Base-by-base conservation (phyloP, 2,797 vertebrate species). In the Helicolenus hilgendorfi region DNA sequence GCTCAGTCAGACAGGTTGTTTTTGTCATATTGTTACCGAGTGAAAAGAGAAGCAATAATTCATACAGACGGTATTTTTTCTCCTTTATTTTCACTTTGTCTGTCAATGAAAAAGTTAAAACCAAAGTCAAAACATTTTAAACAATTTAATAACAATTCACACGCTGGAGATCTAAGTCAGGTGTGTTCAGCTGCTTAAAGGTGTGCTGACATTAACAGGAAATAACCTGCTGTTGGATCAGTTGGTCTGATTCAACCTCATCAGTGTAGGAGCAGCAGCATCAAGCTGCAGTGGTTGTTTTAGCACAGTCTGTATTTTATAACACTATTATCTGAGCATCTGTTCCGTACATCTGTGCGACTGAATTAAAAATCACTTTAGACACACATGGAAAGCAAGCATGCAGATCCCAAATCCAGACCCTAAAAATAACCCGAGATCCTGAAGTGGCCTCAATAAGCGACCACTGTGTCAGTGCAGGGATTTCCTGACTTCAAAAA, bases 121-220 rank as follows among this genome's bases (percentile, higher is more conserved):
- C 94, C 95, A 95, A 96, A 96, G 92, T 89, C n/a, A 77, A 70
- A 33, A 33, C 55, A 33, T 77, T 85, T 77, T 1, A 79, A 72
- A 74, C 79, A 15, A 74, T 81, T n/a, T 1, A 55, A 15, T 2
- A 6, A 5, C 7, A 7, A 3, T 35, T 45, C 8, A 60, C 13
- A 0, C 36, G 15, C 5, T 77, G 20, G 38, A 29, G 45, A 24
- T 31, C 31, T 26, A 36, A 9, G 4, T 70, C 22, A 15, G 53
- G 11, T n/a, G 55, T 41, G 45, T 55, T 63, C 1, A 7, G 41
- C 33, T 20, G 20, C 29, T 22, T 22, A 29, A 59, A 65, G 7
- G 6, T 53, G 24, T 10, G 31, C 11, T 53, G 29, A 83, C 14
- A 2, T 18, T 8, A 18, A 38, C 5, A 1, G 27, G 26, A 55